A percentile compares a stretch with the other conserved stretches of the same genome.
Evolutionary conservation across 2,888 invertebrate genomes (phyloP).

Genomic region (Xestia rhomboidea): DNA sequence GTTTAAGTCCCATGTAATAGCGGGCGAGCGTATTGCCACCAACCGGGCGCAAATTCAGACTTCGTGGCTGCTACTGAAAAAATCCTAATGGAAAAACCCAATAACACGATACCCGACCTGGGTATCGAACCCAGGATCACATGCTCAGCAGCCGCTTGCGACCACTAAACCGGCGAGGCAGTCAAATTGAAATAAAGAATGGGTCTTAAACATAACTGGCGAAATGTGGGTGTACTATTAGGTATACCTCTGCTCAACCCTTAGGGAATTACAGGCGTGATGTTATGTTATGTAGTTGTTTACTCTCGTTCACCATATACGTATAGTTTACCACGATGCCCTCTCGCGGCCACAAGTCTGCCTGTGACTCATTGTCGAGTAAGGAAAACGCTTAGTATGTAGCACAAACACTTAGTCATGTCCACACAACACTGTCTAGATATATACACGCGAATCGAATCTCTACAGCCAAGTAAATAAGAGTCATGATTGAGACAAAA

Average conservation of each 20-base stretch:
- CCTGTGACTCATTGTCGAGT: conserved; percentile 52
- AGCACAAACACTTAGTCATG: conserved; percentile 59
- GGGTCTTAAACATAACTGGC: neutral
- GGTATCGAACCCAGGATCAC: too few species aligned
- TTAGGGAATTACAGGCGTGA: neutral
- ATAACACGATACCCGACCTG: too few species aligned
- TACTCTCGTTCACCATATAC: conserved; percentile 6
- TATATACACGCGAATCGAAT: conserved; percentile 30
- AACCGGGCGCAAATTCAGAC: too few species aligned
- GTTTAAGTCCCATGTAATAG: too few species aligned
- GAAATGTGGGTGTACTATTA: neutral
- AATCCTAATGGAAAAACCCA: too few species aligned
- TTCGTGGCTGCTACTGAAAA: too few species aligned
- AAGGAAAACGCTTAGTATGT: conserved; percentile 55
- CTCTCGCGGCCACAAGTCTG: conserved; percentile 40
- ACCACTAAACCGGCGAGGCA: too few species aligned
- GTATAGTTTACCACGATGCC: conserved; percentile 11
- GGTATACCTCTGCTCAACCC: neutral
- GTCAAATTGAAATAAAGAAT: too few species aligned
- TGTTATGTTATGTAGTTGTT: neutral
- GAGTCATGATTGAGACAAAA: conserved; percentile 1
- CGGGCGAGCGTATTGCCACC: too few species aligned
- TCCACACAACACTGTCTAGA: conserved; percentile 30
- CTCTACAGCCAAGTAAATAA: conserved; percentile 17
- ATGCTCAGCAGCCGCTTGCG: too few species aligned